Conservation (phyloP, 2,888 invertebrate genomes). For the Xylophagus ater region DNA sequence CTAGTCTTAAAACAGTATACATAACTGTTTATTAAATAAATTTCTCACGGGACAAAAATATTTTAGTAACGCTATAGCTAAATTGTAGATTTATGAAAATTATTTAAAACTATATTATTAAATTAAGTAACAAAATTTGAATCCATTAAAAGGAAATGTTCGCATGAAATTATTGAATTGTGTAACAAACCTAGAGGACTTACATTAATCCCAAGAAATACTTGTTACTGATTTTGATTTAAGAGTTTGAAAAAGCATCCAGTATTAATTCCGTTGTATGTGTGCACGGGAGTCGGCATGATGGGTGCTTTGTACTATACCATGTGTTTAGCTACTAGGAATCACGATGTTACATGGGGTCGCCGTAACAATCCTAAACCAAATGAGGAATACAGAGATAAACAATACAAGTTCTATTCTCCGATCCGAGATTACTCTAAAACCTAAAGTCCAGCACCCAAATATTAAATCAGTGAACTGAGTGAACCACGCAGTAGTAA, state of each 20-base stretch:
- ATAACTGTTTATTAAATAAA: too few relatives aligned
- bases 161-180: too few relatives aligned
- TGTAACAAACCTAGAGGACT: too few relatives aligned
- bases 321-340: constrained; percentile 57
- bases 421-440: constrained; percentile 57
- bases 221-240: constrained; percentile 52
- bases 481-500: too few relatives aligned
- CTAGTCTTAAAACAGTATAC: too few relatives aligned
- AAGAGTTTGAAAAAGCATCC: constrained; percentile 65
- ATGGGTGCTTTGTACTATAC: constrained; percentile 55
- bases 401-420: constrained; percentile 78
- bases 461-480: constrained; percentile 36
- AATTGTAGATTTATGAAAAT: too few relatives aligned
- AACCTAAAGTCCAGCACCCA: constrained; percentile 54
- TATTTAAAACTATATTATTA: too few relatives aligned
- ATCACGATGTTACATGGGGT: constrained; percentile 81
- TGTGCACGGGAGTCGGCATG: constrained; percentile 59
- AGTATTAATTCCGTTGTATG: constrained; percentile 70
- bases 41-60: too few relatives aligned
- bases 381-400: constrained; percentile 65
- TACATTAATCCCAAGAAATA: too few relatives aligned
- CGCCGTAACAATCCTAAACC: constrained; percentile 61
- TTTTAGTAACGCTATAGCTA: too few relatives aligned
- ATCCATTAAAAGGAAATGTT: too few relatives aligned
- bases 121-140: too few relatives aligned